These are phyloP conservation scores for Alethe castanea DNA, from an alignment of 2,113 vertebrate genomes.

Conservation along the genomic window DNA sequence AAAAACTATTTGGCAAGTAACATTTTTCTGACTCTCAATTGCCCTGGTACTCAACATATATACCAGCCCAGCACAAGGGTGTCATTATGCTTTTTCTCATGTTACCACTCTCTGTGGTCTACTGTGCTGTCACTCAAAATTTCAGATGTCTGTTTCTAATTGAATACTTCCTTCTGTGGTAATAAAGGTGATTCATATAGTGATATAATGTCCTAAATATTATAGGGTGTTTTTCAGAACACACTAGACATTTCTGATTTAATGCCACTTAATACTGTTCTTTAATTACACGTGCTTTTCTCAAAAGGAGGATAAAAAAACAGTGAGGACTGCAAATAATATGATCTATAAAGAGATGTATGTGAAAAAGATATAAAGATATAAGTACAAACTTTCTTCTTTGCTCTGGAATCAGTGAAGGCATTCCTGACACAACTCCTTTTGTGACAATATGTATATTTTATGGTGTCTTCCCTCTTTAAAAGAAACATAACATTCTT, in stretches of 20 bases:
- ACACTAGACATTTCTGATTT: neutral
- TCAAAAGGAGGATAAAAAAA: neutral
- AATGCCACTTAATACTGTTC: neutral
- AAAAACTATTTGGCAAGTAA: conserved; percentile 1
- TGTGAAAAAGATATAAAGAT: neutral
- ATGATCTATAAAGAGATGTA: neutral
- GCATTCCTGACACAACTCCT: neutral
- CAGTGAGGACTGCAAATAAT: neutral
- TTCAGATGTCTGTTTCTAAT: conserved; percentile 3
- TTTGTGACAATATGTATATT: neutral
- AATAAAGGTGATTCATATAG: neutral
- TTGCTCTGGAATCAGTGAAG: neutral
- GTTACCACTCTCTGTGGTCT: neutral
- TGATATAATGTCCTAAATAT: neutral
- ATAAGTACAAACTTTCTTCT: neutral
- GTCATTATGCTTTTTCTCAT: neutral
- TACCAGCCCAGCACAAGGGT: neutral
- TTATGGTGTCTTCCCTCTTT: neutral
- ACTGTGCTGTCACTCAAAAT: neutral
- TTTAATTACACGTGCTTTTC: neutral
- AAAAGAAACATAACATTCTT: neutral
- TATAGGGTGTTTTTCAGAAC: neutral
- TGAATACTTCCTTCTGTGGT: conserved; percentile 4
- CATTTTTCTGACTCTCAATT: neutral
- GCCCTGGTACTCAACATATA: neutral